Conservation (phyloP, 2,113 vertebrate species). For the Desmodus rotundus region DNA sequence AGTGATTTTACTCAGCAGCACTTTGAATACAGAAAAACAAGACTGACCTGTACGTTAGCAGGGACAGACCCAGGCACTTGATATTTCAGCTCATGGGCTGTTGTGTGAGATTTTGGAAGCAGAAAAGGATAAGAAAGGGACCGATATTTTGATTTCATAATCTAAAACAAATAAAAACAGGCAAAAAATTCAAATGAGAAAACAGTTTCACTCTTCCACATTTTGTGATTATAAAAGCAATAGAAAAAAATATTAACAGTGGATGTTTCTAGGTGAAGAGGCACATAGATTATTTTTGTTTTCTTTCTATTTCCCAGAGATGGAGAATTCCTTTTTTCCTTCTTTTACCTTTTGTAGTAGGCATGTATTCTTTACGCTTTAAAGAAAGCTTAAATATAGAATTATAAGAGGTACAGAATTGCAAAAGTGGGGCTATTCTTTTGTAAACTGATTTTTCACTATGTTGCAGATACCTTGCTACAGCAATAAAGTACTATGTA, state of each 20-base stretch:
- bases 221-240: constrained; percentile 11
- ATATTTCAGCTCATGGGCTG: constrained; percentile 87
- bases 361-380: not conserved
- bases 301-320: not conserved
- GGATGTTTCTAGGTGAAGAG: not conserved
- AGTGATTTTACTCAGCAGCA: not conserved
- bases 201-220: not conserved
- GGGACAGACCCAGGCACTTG: constrained; percentile 85
- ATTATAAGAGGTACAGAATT: not conserved
- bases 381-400: not conserved
- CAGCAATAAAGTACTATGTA: not conserved
- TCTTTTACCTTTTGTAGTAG: not conserved
- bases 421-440: not conserved
- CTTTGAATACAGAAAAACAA: not conserved
- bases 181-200: not conserved
- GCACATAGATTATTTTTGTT: not conserved
- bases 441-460: not conserved
- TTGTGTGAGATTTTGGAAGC: constrained; percentile 92
- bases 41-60: constrained; percentile 89
- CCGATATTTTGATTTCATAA: constrained; percentile 95
- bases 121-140: constrained; percentile 92
- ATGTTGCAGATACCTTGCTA: not conserved
- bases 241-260: not conserved
- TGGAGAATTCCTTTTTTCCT: not conserved
- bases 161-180: constrained; percentile 75